These are phyloP conservation scores for Patagioenas fasciata DNA, from an alignment of 2,113 vertebrate genomes.

Conservation along the genomic window DNA sequence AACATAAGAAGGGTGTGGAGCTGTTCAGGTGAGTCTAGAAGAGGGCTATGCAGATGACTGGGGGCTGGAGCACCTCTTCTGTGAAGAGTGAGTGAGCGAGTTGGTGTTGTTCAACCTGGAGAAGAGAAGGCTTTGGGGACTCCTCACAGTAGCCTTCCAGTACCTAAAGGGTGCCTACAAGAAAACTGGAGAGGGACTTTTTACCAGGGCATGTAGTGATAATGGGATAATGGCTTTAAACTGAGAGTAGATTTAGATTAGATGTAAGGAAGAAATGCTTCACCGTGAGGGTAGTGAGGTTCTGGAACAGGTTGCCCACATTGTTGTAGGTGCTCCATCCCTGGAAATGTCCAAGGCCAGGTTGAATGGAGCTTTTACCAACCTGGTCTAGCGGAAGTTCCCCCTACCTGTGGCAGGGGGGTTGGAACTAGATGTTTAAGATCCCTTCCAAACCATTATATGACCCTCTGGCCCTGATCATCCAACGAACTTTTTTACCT, in stretches of 20 bases:
- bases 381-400: accelerated
- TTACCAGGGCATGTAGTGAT: background rate
- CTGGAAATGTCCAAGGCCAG: background rate
- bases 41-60: too few relatives aligned
- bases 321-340: background rate
- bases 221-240: background rate
- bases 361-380: background rate
- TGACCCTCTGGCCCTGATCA: background rate
- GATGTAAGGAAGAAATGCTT: background rate
- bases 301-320: background rate
- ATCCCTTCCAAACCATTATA: background rate
- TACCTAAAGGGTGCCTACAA: background rate
- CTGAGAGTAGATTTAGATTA: background rate
- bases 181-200: background rate
- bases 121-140: background rate
- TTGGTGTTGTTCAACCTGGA: background rate
- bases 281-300: background rate
- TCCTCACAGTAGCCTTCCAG: background rate
- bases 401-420: accelerated
- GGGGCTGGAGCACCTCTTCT: background rate
- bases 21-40: background rate
- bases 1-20: background rate
- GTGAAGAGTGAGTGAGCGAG: accelerated
- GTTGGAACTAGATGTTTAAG: background rate
- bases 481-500: accelerated